Conservation (phyloP, 2,113 vertebrate genomes). For the Recurvirostra avosetta region DNA sequence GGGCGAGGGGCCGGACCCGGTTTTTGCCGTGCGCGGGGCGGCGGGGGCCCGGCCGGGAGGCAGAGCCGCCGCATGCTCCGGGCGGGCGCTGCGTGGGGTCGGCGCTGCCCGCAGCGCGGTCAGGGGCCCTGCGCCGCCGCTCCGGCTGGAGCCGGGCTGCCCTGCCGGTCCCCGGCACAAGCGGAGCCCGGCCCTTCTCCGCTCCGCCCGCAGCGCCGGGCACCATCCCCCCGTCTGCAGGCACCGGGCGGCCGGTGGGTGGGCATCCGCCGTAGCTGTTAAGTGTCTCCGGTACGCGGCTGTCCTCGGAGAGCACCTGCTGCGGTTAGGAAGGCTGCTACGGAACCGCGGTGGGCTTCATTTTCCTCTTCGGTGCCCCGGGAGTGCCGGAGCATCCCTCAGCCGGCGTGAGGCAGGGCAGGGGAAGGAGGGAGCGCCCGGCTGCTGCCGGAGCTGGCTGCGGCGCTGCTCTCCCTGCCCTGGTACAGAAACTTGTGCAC, state of each 20-base stretch:
- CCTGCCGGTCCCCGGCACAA: too few relatives aligned
- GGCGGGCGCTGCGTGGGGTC: background rate
- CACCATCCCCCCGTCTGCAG: too few relatives aligned
- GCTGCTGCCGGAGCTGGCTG: background rate
- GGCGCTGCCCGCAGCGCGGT: background rate
- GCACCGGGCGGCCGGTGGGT: background rate
- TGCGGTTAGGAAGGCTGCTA: background rate
- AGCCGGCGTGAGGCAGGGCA: background rate
- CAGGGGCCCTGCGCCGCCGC: background rate
- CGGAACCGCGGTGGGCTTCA: background rate
- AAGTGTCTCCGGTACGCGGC: rapidly evolving
- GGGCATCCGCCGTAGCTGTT: too few relatives aligned
- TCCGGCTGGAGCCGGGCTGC: background rate
- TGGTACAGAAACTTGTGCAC: background rate
- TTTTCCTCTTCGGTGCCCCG: background rate
- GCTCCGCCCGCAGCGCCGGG: too few relatives aligned
- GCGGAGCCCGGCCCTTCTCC: too few relatives aligned
- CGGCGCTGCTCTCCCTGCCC: background rate
- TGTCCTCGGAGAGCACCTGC: background rate
- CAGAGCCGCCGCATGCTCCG: too few relatives aligned
- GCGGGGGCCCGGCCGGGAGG: too few relatives aligned
- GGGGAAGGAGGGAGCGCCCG: too few relatives aligned
- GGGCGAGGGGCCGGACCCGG: too few relatives aligned
- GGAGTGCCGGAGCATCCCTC: background rate
- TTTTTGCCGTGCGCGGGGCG: background rate